Conservation (phyloP, 1,140 invertebrate species). For the Pseudomyrmex pallidus region DNA sequence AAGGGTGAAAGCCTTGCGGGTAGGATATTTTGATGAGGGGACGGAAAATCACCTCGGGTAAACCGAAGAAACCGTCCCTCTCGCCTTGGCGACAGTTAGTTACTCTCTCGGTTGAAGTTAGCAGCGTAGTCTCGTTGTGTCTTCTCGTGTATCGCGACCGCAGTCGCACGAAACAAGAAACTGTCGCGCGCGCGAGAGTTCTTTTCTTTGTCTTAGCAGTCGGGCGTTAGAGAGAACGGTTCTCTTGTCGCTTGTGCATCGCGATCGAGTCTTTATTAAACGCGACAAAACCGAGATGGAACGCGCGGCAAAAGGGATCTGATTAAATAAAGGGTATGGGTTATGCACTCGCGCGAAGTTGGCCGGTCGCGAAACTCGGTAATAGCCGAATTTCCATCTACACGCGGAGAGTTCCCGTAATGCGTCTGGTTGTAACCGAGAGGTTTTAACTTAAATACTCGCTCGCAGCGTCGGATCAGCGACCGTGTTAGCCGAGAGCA, state of each 20-base stretch:
- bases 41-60: slow-evolving; percentile 38
- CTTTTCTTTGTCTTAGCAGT: not conserved
- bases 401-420: slow-evolving; percentile 37
- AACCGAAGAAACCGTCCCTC: slow-evolving; percentile 15
- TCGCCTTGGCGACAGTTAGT: not conserved
- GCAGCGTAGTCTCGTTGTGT: slow-evolving; percentile 10
- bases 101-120: too few relatives aligned
- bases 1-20: slow-evolving; percentile 14
- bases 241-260: too few relatives aligned
- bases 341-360: slow-evolving; percentile 24
- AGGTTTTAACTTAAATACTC: slow-evolving; percentile 48
- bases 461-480: slow-evolving; percentile 43
- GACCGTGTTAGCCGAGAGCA: slow-evolving; percentile 44
- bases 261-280: not conserved
- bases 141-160: slow-evolving; percentile 5
- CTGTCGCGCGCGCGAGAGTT: not conserved
- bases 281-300: not conserved
- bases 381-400: slow-evolving; percentile 44
- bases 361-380: slow-evolving; percentile 42
- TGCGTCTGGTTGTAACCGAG: slow-evolving; percentile 46
- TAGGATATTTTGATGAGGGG: slow-evolving; percentile 60
- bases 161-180: not conserved
- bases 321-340: slow-evolving; percentile 47
- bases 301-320: not conserved
- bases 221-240: not conserved